phyloP scores from a whole-genome alignment of 2,888 invertebrate species.

The Leucania comma region DNA sequence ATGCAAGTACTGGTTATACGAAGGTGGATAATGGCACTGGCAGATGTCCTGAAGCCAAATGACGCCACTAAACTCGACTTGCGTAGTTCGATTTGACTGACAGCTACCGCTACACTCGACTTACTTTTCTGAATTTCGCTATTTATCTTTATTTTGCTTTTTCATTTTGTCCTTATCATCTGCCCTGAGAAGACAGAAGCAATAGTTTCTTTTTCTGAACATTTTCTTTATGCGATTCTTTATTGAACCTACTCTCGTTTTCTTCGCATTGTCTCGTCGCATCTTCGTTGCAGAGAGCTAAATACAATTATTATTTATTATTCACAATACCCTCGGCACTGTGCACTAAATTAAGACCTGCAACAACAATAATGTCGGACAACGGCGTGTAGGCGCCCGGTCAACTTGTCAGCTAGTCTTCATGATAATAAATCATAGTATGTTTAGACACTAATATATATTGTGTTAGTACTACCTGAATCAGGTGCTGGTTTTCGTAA shows the following conservation, averaged over 20 bases:
- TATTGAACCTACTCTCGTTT: neutral
- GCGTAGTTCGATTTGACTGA: neutral
- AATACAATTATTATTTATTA: too few relatives aligned
- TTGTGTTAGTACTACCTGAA: conserved; percentile 48
- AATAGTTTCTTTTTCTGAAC: neutral
- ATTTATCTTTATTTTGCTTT: neutral
- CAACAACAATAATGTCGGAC: conserved; percentile 26
- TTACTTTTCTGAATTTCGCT: neutral
- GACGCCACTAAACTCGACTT: neutral
- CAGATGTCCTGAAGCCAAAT: conserved; percentile 52
- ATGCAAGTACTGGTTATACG: conserved; percentile 70
- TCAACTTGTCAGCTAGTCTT: conserved; percentile 40
- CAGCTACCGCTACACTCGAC: neutral
- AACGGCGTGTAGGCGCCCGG: conserved; percentile 46
- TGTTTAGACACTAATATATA: conserved; percentile 50
- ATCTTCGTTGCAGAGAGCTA: neutral
- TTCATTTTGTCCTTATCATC: neutral
- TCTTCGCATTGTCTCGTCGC: neutral
- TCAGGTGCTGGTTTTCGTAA: conserved; percentile 19
- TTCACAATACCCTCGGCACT: conserved; percentile 4
- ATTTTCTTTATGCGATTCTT: neutral
- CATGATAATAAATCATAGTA: conserved; percentile 49
- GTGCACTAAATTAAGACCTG: conserved; percentile 30
- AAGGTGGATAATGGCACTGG: conserved; percentile 73
- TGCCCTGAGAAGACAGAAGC: neutral